Evolutionary conservation across 2,113 vertebrate species (phyloP).

Genomic region (Neolamprologus brichardi): DNA sequence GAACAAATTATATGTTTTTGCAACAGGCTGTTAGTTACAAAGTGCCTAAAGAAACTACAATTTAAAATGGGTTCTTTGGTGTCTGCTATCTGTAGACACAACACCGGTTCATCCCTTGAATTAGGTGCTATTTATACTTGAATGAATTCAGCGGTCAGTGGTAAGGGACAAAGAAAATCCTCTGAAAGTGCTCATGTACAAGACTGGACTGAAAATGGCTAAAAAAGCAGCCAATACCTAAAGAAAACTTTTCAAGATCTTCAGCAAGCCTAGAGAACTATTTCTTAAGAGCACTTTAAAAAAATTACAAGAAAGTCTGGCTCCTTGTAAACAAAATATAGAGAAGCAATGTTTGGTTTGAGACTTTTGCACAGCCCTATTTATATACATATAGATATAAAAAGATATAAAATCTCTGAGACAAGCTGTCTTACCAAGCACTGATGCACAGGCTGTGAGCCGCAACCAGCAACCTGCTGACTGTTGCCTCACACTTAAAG

Average conservation of each 20-base stretch:
- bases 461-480: neutral
- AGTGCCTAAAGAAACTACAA: neutral
- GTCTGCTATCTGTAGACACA: neutral
- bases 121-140: neutral
- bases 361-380: neutral
- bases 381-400: neutral
- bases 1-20: neutral
- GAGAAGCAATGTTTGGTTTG: neutral
- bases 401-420: neutral
- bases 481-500: neutral
- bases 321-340: neutral
- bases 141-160: neutral
- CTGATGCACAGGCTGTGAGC: neutral
- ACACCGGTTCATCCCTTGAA: neutral
- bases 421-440: neutral
- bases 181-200: neutral
- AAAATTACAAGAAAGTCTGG: neutral
- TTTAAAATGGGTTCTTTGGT: neutral
- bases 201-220: neutral
- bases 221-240: neutral
- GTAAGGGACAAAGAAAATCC: neutral
- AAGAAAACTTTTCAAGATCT: neutral
- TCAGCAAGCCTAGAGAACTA: neutral
- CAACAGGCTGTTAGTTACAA: neutral
- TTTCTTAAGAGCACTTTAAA: neutral